Percentiles rank a stretch among this genome's conserved stretches.
These are phyloP conservation scores for Melinaea marsaeus DNA, from an alignment of 2,888 invertebrate species.

Conservation along the genomic window DNA sequence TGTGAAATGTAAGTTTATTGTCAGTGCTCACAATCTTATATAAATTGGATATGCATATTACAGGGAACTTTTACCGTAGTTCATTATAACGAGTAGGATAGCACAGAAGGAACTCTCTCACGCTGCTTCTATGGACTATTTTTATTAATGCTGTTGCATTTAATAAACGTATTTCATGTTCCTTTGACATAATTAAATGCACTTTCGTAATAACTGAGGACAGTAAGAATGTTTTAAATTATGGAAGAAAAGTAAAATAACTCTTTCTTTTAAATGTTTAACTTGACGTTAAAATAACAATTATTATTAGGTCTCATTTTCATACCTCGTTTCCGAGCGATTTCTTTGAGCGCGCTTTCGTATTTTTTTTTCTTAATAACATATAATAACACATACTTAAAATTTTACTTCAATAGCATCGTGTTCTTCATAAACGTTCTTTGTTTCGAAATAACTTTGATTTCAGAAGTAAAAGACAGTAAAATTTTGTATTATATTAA, in stretches of 20 bases:
- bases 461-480: too few species aligned
- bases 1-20: constrained; percentile 38
- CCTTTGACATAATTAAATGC: constrained; percentile 38
- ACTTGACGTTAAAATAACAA: constrained; percentile 16
- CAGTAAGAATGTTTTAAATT: constrained; percentile 19
- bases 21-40: background rate
- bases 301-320: constrained; percentile 31
- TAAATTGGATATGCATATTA: constrained; percentile 18
- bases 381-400: too few species aligned
- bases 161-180: constrained; percentile 44
- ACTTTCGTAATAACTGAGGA: constrained; percentile 46
- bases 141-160: constrained; percentile 33
- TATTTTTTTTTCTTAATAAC: too few species aligned
- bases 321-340: constrained; percentile 22
- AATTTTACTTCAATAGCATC: too few species aligned
- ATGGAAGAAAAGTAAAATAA: constrained; percentile 13
- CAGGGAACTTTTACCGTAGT: constrained; percentile 24
- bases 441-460: too few species aligned
- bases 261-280: background rate
- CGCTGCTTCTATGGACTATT: constrained; percentile 24
- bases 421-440: too few species aligned
- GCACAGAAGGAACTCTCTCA: constrained; percentile 37
- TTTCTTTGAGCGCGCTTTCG: constrained; percentile 22
- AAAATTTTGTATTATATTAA: too few species aligned
- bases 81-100: constrained; percentile 42